phyloP scores from a whole-genome alignment of 2,113 vertebrate species.

The Ariopsis seemanni region DNA sequence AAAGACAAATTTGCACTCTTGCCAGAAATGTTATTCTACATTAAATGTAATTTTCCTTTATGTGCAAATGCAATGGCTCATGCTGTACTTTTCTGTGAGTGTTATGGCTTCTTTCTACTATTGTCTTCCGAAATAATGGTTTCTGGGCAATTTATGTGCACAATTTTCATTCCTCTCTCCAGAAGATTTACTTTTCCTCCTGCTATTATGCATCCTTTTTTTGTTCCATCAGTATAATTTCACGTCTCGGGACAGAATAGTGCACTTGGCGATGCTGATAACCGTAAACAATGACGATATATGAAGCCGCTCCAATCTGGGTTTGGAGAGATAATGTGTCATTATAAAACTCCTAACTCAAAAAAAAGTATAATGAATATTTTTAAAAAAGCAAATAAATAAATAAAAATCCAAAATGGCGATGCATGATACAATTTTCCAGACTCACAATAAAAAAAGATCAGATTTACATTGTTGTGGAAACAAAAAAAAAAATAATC shows the following conservation, averaged over 20 bases:
- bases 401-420: background rate
- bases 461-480: background rate
- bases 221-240: slow-evolving; percentile 46
- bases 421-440: background rate
- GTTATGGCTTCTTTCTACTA: slow-evolving; percentile 50
- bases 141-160: slow-evolving; percentile 47
- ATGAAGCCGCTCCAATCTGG: slow-evolving; percentile 26
- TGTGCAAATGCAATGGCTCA: slow-evolving; percentile 47
- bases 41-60: slow-evolving; percentile 52
- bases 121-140: slow-evolving; percentile 53
- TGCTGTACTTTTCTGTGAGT: slow-evolving; percentile 40
- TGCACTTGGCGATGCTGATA: slow-evolving; percentile 36
- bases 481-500: background rate
- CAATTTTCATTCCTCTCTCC: slow-evolving; percentile 46
- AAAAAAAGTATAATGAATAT: background rate
- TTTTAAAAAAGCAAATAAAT: background rate
- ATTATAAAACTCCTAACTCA: slow-evolving; percentile 12
- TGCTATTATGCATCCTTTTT: slow-evolving; percentile 40
- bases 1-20: slow-evolving; percentile 23
- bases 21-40: slow-evolving; percentile 39
- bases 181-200: slow-evolving; percentile 43
- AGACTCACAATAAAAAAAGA: background rate
- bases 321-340: slow-evolving; percentile 27
- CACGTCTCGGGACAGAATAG: slow-evolving; percentile 43
- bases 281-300: slow-evolving; percentile 51